Evolutionary conservation across 2,113 vertebrate species (phyloP), one percentile per base, ranked within the genome.

Genomic region (Amphilophus citrinellus): DNA sequence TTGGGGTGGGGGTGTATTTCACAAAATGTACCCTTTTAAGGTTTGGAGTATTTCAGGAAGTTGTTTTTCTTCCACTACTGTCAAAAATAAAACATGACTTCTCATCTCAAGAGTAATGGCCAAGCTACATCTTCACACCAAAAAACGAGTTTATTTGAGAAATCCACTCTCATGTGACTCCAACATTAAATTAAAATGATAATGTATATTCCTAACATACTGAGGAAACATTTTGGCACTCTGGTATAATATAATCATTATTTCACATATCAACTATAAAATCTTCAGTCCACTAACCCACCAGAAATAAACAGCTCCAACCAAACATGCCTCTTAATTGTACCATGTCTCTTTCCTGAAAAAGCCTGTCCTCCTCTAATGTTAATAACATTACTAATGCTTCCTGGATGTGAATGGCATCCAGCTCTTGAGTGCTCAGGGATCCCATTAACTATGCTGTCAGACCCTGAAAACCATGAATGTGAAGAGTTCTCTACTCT

Each of bases 361-460:
- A 80, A 61, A 57, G 11, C 61, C 11, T 44, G 27, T 62, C 35
- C 17, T 79, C 27, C 50, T 82, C 13, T 79, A 18, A n/a, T 63
- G 20, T 24, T 44, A 50, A 37, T 24, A 73, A 47, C 20, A 63
- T 57, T 20, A 78, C 30, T 68, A 61, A 81, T 78, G 76, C 60
- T 61, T 76, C 44, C 32, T 78, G 79, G 44, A 42, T 58, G 47
- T 80, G 39, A 84, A 78, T 77, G 65, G 30, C 20, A 6, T 80
- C 66, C 62, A 32, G 59, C 71, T 77, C 57, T 83, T 76, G 56
- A 90, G 71, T 61, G 58, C 78, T 86, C 59, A 20, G 71, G 80
- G 37, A 57, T 68, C 59, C 82, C 86, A 88, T 89, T 88, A 91
- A 80, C 42, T 80, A 73, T 60, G 37, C 75, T 60, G 32, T 78